Percentiles rank a stretch among this genome's conserved stretches.
These are phyloP conservation scores for Epinephelus malabaricus DNA, from an alignment of 2,797 vertebrate genomes.

Conservation along the genomic window DNA sequence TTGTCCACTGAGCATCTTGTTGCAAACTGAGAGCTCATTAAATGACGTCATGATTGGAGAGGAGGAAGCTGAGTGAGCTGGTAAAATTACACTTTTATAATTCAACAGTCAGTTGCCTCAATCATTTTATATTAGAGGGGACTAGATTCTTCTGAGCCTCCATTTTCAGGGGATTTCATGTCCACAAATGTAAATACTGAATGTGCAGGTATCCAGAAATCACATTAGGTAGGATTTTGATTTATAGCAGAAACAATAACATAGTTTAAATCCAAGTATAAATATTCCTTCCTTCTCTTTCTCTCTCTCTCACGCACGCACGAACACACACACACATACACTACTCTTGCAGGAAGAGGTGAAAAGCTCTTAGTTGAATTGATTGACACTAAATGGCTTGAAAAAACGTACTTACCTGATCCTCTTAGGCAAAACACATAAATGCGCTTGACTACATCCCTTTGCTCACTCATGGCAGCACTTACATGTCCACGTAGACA, in stretches of 20 bases:
- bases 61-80: slow-evolving; percentile 39
- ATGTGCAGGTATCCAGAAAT: background rate
- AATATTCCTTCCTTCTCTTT: background rate
- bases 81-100: slow-evolving; percentile 59
- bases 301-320: background rate
- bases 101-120: slow-evolving; percentile 52
- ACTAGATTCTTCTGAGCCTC: background rate
- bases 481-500: background rate
- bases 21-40: slow-evolving; percentile 68
- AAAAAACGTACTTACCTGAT: slow-evolving; percentile 70
- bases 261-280: too few relatives aligned
- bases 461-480: slow-evolving; percentile 10
- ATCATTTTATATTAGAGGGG: slow-evolving; percentile 24
- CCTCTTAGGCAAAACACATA: slow-evolving; percentile 46
- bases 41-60: slow-evolving; percentile 59
- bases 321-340: slow-evolving; percentile 2
- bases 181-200: background rate
- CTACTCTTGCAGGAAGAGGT: slow-evolving; percentile 44
- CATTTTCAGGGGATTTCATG: slow-evolving; percentile 10
- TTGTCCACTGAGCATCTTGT: slow-evolving; percentile 49
- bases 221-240: background rate
- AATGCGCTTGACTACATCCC: slow-evolving; percentile 32
- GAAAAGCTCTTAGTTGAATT: slow-evolving; percentile 73
- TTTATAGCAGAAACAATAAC: background rate
- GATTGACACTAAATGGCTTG: slow-evolving; percentile 71